These are phyloP conservation scores for Yoshiicerus persimilis DNA, from an alignment of 1,140 invertebrate genomes.

Conservation along the genomic window DNA sequence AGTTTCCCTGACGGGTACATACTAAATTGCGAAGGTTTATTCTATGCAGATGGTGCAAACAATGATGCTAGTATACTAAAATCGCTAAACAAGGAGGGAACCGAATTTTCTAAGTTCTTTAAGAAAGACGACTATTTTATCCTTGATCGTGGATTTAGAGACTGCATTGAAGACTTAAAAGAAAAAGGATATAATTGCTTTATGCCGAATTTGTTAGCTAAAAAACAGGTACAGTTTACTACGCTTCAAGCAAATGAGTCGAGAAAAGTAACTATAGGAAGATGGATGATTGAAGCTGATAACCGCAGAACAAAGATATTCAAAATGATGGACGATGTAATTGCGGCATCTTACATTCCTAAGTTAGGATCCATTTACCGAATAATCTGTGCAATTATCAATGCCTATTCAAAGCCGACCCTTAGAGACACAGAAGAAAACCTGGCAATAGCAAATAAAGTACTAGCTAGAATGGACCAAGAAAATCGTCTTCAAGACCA, in stretches of 20 bases:
- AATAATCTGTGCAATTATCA: neutral
- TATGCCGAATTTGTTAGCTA: neutral
- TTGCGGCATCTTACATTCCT: neutral
- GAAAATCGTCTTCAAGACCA: neutral
- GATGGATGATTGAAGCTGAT: neutral
- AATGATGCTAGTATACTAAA: too few species aligned
- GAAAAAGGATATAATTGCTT: neutral
- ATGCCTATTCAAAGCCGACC: neutral
- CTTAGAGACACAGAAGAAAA: neutral
- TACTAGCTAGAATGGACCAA: neutral
- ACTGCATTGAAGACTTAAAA: too few species aligned
- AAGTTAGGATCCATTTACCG: neutral
- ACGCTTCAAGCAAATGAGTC: neutral
- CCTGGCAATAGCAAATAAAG: neutral
- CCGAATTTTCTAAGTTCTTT: too few species aligned
- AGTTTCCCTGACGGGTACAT: too few species aligned
- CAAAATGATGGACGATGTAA: neutral
- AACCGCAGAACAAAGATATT: neutral
- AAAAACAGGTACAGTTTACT: neutral
- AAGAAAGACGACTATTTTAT: too few species aligned
- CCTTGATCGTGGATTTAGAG: too few species aligned
- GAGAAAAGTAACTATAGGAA: neutral
- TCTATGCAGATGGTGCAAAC: too few species aligned
- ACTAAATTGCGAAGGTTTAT: too few species aligned
- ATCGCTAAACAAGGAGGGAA: too few species aligned